Evolutionary conservation across 2,888 invertebrate species (phyloP).

Genomic region (Drosophila diplacantha): DNA sequence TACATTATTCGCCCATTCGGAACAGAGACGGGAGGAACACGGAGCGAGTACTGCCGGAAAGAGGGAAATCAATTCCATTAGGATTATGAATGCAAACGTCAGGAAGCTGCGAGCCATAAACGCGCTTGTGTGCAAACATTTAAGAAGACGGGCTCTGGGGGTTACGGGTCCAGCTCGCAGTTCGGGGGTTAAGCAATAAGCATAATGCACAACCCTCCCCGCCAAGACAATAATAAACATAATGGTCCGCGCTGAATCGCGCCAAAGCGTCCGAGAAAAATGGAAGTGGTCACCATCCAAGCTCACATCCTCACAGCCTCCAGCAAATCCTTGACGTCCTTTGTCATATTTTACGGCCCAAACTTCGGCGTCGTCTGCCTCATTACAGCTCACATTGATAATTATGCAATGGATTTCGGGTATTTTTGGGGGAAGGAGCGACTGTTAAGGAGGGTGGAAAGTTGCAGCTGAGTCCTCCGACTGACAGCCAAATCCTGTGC

Average conservation of each 20-base stretch:
- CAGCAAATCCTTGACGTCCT: conserved; percentile 52
- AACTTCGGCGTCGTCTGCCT: conserved; percentile 40
- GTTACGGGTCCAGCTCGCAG: conserved; percentile 25
- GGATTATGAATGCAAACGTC: conserved; percentile 71
- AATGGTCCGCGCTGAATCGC: conserved; percentile 62
- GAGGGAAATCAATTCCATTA: conserved; percentile 70
- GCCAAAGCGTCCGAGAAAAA: conserved; percentile 47
- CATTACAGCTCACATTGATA: conserved; percentile 64
- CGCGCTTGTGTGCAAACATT: conserved; percentile 72
- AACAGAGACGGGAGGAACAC: conserved; percentile 33
- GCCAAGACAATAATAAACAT: conserved; percentile 65
- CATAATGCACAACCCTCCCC: conserved; percentile 55
- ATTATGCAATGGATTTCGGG: conserved; percentile 56
- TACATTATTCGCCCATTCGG: conserved; percentile 60
- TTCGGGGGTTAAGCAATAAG: conserved; percentile 57
- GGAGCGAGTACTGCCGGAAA: conserved; percentile 6
- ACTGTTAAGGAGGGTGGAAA: conserved; percentile 6
- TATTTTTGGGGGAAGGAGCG: conserved; percentile 7
- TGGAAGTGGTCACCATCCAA: conserved; percentile 39
- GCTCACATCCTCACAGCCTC: conserved; percentile 11
- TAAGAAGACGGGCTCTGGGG: conserved; percentile 31
- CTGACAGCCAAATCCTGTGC: conserved; percentile 61
- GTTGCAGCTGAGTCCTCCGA: conserved; percentile 40
- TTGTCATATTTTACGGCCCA: conserved; percentile 56
- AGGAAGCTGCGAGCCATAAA: conserved; percentile 65